phyloP scores from a whole-genome alignment of 2,797 vertebrate genomes.

The Gadopsis bispinosus region DNA sequence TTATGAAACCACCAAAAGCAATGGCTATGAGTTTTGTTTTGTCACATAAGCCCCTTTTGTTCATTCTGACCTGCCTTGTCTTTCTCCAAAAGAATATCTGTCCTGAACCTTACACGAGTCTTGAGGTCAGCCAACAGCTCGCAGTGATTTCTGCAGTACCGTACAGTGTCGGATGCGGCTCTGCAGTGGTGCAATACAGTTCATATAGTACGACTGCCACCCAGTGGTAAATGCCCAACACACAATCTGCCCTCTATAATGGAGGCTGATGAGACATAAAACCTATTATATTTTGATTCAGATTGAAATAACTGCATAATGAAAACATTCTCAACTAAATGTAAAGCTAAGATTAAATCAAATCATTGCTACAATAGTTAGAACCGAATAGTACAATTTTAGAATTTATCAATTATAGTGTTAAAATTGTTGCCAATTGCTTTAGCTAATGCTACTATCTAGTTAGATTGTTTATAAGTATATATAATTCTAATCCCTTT shows the following conservation, averaged over 20 bases:
- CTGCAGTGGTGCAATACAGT: slow-evolving; percentile 63
- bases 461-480: slow-evolving; percentile 28
- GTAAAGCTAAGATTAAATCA: slow-evolving; percentile 11
- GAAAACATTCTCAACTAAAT: background rate
- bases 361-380: slow-evolving; percentile 10
- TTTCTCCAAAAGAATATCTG: background rate
- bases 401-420: no score
- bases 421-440: slow-evolving; percentile 24
- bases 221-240: slow-evolving; percentile 53
- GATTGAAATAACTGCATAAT: slow-evolving; percentile 6
- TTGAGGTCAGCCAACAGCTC: slow-evolving; percentile 40
- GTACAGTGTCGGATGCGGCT: slow-evolving; percentile 39
- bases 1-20: slow-evolving; percentile 21
- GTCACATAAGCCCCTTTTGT: background rate
- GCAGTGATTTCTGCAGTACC: slow-evolving; percentile 55
- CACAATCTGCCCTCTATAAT: background rate
- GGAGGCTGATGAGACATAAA: slow-evolving; percentile 20
- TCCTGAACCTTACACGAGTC: slow-evolving; percentile 29
- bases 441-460: slow-evolving; percentile 31
- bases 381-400: background rate
- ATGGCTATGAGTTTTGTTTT: background rate
- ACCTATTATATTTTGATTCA: slow-evolving; percentile 17
- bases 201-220: slow-evolving; percentile 59
- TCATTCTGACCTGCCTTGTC: slow-evolving; percentile 21
- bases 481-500: slow-evolving; percentile 2